phyloP scores from a whole-genome alignment of 2,888 invertebrate genomes.

The Euproctis similis region DNA sequence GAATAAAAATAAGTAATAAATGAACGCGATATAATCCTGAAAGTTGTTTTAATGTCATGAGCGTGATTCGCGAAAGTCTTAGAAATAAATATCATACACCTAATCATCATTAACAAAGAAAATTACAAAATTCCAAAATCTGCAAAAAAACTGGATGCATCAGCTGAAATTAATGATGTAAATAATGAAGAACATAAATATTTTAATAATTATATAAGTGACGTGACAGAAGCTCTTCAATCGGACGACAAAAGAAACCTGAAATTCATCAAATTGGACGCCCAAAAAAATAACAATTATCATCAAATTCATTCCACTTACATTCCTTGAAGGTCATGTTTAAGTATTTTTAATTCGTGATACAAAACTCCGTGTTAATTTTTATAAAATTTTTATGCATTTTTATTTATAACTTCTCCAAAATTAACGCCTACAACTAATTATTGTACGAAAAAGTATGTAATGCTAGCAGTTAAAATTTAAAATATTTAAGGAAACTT shows the following conservation, averaged over 20 bases:
- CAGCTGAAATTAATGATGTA: constrained; percentile 64
- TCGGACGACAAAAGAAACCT: constrained; percentile 64
- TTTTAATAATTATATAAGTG: constrained; percentile 46
- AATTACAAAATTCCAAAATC: constrained; percentile 59
- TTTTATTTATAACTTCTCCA: constrained; percentile 53
- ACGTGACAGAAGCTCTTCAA: constrained; percentile 70
- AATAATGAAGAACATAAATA: constrained; percentile 41
- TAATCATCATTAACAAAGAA: constrained; percentile 1
- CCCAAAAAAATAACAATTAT: constrained; percentile 49
- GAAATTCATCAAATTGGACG: constrained; percentile 55
- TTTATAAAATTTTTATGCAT: constrained; percentile 60
- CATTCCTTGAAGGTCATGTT: constrained; percentile 65
- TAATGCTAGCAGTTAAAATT: not conserved
- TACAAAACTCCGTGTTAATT: constrained; percentile 65
- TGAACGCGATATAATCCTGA: no score
- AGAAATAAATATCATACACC: not conserved
- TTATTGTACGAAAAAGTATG: not conserved
- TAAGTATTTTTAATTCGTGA: constrained; percentile 63
- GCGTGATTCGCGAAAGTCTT: no score
- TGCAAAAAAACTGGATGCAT: constrained; percentile 66
- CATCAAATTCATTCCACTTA: constrained; percentile 72
- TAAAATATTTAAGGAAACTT: not conserved
- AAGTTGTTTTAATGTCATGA: no score
- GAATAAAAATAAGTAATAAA: no score
- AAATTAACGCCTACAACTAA: constrained; percentile 30